Evolutionary conservation across 2,888 invertebrate species (phyloP), one percentile per base, ranked within the genome.

Genomic region (Nomada flava): DNA sequence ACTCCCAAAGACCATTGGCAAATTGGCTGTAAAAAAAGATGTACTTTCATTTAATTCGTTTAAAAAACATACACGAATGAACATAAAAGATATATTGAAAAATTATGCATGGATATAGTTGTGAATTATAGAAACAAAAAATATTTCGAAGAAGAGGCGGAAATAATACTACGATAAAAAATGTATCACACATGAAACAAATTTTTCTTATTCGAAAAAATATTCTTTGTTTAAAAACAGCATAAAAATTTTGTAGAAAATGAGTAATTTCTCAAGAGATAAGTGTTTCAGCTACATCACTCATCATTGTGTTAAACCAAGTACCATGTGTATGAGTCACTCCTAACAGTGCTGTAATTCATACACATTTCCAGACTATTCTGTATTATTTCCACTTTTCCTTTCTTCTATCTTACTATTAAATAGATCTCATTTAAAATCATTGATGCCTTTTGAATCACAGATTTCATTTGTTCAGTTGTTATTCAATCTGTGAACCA

Each of bases 1-100:
- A 95, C 89, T 99, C 98, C 97, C 98, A 98, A 83, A 99, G 94
- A 85, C 98, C 97, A 94, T 97, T 97, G 83, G 97, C 96, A 94
- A 98, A 97, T 89, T 96, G 95, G 92, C 97, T 97, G 92, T 67
- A 95, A 94, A 81, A 53, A 65, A 70, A 72, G 77, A 15, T 63
- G 64, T 65, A 55, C 53, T 68, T 82, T 42, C 11, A 5, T 11
- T 68, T 52, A 26, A 73, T 42, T 59, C 13, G 10, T 26, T n/a
- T 36, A 63, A 0, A 9, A n/a, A 53, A 47, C 1, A 10, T 67
- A 55, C 20, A 23, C 11, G 29, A 26, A 62, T 36, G n/a, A 26
- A 20, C 18, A 2, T 36, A 47, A 62, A 5, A 18, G 2, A 69
- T 71, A 65, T 60, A 65, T 42, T 42, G 36, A 68, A 13, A 15